These are phyloP conservation scores for Sternarchorhynchus goeldii DNA, from an alignment of 2,797 vertebrate species.

Conservation along the genomic window DNA sequence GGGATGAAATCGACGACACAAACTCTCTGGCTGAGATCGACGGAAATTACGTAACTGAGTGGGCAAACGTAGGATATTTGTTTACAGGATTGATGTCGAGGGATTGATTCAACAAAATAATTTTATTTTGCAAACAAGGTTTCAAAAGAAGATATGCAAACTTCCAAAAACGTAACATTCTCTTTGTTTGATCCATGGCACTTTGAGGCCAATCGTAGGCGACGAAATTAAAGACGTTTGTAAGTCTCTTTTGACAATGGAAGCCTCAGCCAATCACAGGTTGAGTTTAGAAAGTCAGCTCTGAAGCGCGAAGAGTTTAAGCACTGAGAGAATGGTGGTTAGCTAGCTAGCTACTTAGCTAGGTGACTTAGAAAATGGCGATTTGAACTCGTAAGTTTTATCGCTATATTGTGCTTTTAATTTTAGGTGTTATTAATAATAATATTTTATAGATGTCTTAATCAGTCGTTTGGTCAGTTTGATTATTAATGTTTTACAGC, in stretches of 20 bases:
- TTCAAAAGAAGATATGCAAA: neutral
- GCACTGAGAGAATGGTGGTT: neutral
- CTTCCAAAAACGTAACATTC: slow-evolving; percentile 14
- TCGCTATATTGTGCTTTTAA: neutral
- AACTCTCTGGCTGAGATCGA: no score
- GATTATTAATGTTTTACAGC: no score
- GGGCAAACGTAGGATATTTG: no score
- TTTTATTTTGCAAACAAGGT: no score
- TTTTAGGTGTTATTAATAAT: neutral
- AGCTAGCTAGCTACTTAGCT: neutral
- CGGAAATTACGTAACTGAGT: no score
- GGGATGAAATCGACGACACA: no score
- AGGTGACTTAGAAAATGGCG: slow-evolving; percentile 70
- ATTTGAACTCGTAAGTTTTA: slow-evolving; percentile 1
- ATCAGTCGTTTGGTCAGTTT: no score
- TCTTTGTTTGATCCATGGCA: slow-evolving; percentile 17
- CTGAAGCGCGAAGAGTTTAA: slow-evolving; percentile 77
- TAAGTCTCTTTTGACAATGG: slow-evolving; percentile 4
- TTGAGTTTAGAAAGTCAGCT: slow-evolving; percentile 38
- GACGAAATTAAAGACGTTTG: slow-evolving; percentile 24
- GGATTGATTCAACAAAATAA: no score
- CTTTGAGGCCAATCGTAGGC: slow-evolving; percentile 29
- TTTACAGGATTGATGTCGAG: no score
- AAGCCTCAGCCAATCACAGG: slow-evolving; percentile 50
- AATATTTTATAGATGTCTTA: neutral